Conservation (phyloP, 1,140 invertebrate genomes). For the Aphaenogaster ashmeadi region DNA sequence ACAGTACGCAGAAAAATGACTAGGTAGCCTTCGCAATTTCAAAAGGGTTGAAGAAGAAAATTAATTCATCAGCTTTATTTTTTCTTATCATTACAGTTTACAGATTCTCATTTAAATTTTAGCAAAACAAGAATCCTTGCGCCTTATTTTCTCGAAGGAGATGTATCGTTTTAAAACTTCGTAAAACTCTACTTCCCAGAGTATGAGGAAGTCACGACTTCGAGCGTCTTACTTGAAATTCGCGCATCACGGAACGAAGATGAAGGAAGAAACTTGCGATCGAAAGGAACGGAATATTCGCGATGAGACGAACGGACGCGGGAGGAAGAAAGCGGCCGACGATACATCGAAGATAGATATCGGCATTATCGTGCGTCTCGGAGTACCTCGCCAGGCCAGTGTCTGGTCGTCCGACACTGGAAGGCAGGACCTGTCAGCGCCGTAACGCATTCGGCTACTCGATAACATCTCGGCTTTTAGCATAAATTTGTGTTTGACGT, state of each 20-base stretch:
- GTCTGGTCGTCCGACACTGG: conserved; percentile 37
- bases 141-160: neutral
- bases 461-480: conserved; percentile 81
- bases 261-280: neutral
- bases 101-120: neutral
- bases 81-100: too few relatives aligned
- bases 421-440: conserved; percentile 76
- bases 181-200: neutral
- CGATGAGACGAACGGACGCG: neutral
- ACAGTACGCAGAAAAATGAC: neutral
- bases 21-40: neutral
- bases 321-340: conserved; percentile 2
- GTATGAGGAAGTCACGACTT: conserved; percentile 39
- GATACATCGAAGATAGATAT: conserved; percentile 70
- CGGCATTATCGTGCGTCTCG: conserved; percentile 62
- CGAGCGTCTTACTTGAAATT: conserved; percentile 47
- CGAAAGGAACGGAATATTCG: neutral
- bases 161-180: neutral
- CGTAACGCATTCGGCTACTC: conserved; percentile 63
- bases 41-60: neutral
- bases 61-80: neutral
- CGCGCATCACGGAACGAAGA: conserved; percentile 3
- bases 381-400: conserved; percentile 30
- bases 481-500: conserved; percentile 82
- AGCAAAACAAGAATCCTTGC: neutral